Conservation (phyloP, 2,888 invertebrate genomes). For the Alviniconcha strummeri region DNA sequence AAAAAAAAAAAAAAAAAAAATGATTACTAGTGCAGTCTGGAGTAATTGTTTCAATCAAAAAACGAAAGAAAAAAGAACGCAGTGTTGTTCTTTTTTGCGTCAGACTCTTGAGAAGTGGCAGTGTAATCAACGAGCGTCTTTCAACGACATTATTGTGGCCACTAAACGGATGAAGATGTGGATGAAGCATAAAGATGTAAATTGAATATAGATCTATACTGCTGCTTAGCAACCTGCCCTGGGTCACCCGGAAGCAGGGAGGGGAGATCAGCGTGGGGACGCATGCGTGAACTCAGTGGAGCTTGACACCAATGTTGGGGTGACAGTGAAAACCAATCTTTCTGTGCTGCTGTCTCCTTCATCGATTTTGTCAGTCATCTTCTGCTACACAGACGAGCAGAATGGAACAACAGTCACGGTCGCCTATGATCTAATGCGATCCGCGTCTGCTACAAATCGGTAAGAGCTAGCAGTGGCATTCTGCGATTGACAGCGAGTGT, state of each 20-base stretch:
- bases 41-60: too few species aligned
- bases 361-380: slow-evolving; percentile 17
- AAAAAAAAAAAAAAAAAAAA: too few species aligned
- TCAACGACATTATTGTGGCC: too few species aligned
- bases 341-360: slow-evolving; percentile 7
- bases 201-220: too few species aligned
- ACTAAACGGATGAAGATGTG: too few species aligned
- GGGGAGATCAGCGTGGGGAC: slow-evolving; percentile 14
- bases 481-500: slow-evolving; percentile 13
- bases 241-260: slow-evolving; percentile 17
- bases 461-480: slow-evolving; percentile 8
- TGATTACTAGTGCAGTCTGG: too few species aligned
- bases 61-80: too few species aligned
- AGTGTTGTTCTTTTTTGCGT: too few species aligned
- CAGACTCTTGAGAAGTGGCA: too few species aligned
- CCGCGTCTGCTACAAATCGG: slow-evolving; percentile 16
- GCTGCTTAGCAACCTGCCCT: slow-evolving; percentile 21
- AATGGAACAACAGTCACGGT: slow-evolving; percentile 1
- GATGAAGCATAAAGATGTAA: too few species aligned
- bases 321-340: slow-evolving; percentile 11
- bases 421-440: slow-evolving; percentile 5
- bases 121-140: too few species aligned
- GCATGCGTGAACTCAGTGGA: slow-evolving; percentile 27
- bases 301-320: slow-evolving; percentile 14
- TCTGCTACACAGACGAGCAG: neutral